Evolutionary conservation across 2,797 vertebrate genomes (phyloP), one percentile per base, ranked within the genome.

Genomic region (Florisuga fusca): DNA sequence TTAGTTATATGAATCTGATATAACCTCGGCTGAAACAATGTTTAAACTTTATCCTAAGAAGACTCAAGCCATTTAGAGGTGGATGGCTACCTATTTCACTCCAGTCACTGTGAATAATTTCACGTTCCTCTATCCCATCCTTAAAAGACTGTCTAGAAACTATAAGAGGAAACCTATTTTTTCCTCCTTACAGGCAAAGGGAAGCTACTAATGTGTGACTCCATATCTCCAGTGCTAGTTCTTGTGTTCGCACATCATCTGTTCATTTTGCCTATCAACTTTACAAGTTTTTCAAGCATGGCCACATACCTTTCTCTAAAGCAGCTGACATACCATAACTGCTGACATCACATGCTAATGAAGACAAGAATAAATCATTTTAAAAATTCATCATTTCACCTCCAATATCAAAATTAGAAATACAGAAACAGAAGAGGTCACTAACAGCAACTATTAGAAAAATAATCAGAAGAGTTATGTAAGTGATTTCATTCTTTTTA

Each of bases 191-290:
- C 46, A 81, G 59, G 46, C 5, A 66, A 41, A 51, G 12, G 75
- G n/a, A 91, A 80, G 4, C 6, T 61, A 80, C 43, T 16, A 68
- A 15, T 95, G 50, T 67, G 14, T 55, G 25, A 84, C 33, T 80
- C 18, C 41, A 59, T 50, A 50, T 68, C 12, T 72, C 61, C 2
- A 2, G 33, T 54, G n/a, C 33, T 85, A 55, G 82, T 67, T 67
- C 66, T 83, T 71, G 20, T 77, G 27, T 72, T 92, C 75, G 63
- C 57, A 91, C 33, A 71, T 89, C 92, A 93, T 73, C 83, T 95
- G 73, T 72, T 94, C 61, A 46, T 86, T 95, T 94, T 91, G 89
- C 36, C 76, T 95, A n/a, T 31, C 64, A 83, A n/a, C 75, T 72
- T 89, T 73, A 27, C 85, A 87, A 87, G 72, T 34, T 85, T 89